These are phyloP conservation scores for Parascotia fuliginaria DNA, from an alignment of 2,888 invertebrate genomes.

Conservation along the genomic window DNA sequence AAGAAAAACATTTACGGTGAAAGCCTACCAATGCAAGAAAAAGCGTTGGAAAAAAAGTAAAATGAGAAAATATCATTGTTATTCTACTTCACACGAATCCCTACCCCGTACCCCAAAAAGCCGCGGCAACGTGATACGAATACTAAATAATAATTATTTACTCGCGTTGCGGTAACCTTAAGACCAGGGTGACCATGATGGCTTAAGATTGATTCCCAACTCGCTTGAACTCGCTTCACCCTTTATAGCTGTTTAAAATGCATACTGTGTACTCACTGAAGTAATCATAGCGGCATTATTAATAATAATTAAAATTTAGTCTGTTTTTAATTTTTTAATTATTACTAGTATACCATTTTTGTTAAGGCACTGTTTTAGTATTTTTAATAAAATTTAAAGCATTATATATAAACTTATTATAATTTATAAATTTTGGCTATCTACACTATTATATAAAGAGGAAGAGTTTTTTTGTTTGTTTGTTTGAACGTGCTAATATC, in stretches of 20 bases:
- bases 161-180: slow-evolving; percentile 43
- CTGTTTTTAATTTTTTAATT: too few relatives aligned
- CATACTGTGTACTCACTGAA: neutral
- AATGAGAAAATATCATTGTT: slow-evolving; percentile 63
- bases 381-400: too few relatives aligned
- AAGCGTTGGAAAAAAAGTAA: slow-evolving; percentile 29
- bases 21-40: neutral
- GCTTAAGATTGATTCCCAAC: neutral
- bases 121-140: slow-evolving; percentile 40
- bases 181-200: slow-evolving; percentile 14
- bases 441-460: too few relatives aligned
- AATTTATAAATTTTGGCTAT: too few relatives aligned
- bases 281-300: neutral
- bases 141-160: slow-evolving; percentile 52
- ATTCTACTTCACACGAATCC: slow-evolving; percentile 65
- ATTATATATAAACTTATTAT: too few relatives aligned
- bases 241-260: neutral
- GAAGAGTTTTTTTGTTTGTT: too few relatives aligned
- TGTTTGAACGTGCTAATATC: too few relatives aligned
- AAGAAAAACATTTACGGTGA: neutral
- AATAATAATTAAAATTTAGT: too few relatives aligned
- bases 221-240: too few relatives aligned
- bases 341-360: too few relatives aligned
- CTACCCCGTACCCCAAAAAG: slow-evolving; percentile 44
- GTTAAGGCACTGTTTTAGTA: too few relatives aligned